Base-by-base conservation (phyloP, 2,888 invertebrate species). In the Nineta flava region DNA sequence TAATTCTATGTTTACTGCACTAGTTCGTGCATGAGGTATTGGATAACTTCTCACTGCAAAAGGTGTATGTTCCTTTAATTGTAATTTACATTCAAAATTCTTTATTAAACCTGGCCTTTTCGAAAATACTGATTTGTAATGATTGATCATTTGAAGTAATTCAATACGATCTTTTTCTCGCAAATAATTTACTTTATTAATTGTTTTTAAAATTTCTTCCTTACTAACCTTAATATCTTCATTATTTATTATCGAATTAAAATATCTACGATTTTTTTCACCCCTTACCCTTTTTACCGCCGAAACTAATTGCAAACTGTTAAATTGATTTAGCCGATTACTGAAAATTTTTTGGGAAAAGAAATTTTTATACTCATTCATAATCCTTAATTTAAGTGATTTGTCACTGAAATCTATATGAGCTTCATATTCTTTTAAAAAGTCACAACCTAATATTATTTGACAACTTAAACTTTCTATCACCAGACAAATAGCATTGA, bases 1-100 rank as follows among this genome's bases (percentile, higher is more conserved):
- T 12, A 52, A 19, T 50, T 52, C 38, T 40, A 45, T 38, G 13
- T 49, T 34, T 15, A 52, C 47, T 1, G 46, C 44, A 3, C 48
- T 19, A 3, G 43, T 41, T 35, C 44, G 34, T 1, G 49, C 38
- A 31, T 42, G 38, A 3, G 51, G 51, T 10, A 51, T 40, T 13
- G 49, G 51, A 45, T 51, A 51, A 2, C 47, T 47, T 38, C 32
- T 49, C 19, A 35, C 6, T n/a, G 9, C 2, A 10, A 43, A 43
- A 1, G 43, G 43, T 16, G 2, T 19, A 16, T 43, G 9, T 1
- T 43, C 17, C 13, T 43, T 43, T 2, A 43, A 15, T 2, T 43
- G n/a, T 15, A 43, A 2, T 3, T 43, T 43, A 2, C 43, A 43
- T 43, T 16, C 43, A 42, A 42, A 42, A 17, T 42, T 42, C 10